A percentile compares a stretch with the other conserved stretches of the same genome.
Evolutionary conservation across 2,113 vertebrate species (phyloP).

Genomic region (Trematocara variabile): DNA sequence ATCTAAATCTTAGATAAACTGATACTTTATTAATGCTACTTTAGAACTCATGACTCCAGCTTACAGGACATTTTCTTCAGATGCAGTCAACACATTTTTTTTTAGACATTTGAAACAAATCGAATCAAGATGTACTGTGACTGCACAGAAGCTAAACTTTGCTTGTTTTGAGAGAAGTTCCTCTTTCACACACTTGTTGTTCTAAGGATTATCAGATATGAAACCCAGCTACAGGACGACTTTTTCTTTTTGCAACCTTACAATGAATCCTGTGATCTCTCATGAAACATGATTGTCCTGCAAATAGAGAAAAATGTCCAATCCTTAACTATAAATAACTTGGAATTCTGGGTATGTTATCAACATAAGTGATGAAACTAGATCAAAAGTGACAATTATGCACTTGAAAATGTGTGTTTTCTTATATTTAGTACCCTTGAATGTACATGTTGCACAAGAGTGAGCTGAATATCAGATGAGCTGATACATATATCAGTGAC

Average conservation of each 20-base stretch:
- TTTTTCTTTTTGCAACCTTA: not conserved
- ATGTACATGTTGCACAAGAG: not conserved
- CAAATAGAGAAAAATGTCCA: not conserved
- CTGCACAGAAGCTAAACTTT: not conserved
- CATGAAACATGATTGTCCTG: not conserved
- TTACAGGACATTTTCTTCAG: not conserved
- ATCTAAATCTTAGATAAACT: not conserved
- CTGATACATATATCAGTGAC: not conserved
- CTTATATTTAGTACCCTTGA: not conserved
- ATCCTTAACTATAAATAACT: not conserved
- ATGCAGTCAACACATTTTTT: not conserved
- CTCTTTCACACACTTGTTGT: not conserved
- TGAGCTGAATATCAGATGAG: not conserved
- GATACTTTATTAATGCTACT: not conserved
- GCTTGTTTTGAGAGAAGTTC: not conserved
- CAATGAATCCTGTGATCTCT: not conserved
- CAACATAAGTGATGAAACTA: not conserved
- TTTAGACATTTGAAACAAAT: not conserved
- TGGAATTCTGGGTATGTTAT: not conserved
- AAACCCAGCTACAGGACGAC: not conserved
- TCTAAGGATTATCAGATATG: slow-evolving; percentile 21
- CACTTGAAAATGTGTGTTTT: not conserved
- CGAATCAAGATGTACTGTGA: not conserved
- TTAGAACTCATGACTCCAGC: not conserved
- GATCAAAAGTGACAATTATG: not conserved